A percentile compares a stretch with the other conserved stretches of the same genome.
These are phyloP conservation scores for Candoia aspera DNA, from an alignment of 2,113 vertebrate genomes.

Conservation along the genomic window DNA sequence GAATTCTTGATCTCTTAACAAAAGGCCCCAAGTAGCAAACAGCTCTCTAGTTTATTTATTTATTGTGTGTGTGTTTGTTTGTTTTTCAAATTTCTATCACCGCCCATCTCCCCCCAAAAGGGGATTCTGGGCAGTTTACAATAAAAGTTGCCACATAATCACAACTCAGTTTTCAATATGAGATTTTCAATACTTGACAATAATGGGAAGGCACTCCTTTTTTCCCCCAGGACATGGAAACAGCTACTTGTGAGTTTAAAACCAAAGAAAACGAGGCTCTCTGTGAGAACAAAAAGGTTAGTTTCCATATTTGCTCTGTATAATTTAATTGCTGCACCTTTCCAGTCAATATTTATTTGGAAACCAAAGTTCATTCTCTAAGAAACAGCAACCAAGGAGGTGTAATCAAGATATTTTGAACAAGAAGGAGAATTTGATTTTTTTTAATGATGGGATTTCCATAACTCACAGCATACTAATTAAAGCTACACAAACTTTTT, in stretches of 20 bases:
- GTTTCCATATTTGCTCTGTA: slow-evolving; percentile 8
- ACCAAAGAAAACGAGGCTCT: slow-evolving; percentile 41
- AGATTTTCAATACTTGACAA: slow-evolving; percentile 6
- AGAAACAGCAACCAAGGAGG: background rate
- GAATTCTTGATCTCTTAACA: slow-evolving; percentile 6
- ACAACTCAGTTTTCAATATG: background rate
- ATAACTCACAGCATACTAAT: slow-evolving; percentile 8
- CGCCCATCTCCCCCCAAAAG: too few species aligned
- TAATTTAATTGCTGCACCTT: background rate
- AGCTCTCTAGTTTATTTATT: background rate
- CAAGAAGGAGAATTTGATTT: background rate
- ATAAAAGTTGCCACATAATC: background rate
- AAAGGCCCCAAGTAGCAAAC: slow-evolving; percentile 13
- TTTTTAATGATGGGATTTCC: slow-evolving; percentile 15
- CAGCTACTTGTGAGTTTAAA: slow-evolving; percentile 52
- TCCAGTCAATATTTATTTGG: background rate
- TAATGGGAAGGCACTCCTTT: background rate
- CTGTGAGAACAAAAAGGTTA: slow-evolving; percentile 41
- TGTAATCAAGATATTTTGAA: background rate
- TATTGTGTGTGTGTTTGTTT: too few species aligned
- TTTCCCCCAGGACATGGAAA: slow-evolving; percentile 6
- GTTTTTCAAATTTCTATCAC: too few species aligned
- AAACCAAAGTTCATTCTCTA: background rate
- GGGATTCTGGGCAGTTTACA: too few species aligned
- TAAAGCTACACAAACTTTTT: background rate